These are phyloP conservation scores for Anser brachyrhynchus DNA, from an alignment of 2,113 vertebrate genomes.

Conservation along the genomic window DNA sequence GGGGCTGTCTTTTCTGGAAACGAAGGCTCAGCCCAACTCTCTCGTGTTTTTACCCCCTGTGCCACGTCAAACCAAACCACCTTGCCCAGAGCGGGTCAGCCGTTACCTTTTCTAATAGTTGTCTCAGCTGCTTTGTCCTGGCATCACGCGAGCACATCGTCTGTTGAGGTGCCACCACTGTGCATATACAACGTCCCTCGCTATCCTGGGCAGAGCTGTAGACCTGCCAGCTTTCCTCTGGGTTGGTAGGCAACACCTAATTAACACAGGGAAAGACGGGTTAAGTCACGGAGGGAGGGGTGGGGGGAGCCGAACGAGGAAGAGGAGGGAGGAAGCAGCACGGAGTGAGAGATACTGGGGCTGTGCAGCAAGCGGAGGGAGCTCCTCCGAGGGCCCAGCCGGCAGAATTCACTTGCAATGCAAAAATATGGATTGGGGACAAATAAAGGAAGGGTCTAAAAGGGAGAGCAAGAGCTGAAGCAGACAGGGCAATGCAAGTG, in stretches of 20 bases:
- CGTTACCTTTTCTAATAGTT: slow-evolving; percentile 97
- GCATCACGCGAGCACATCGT: slow-evolving; percentile 97
- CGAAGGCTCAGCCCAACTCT: neutral
- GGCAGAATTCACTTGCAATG: slow-evolving; percentile 18
- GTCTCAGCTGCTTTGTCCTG: slow-evolving; percentile 96
- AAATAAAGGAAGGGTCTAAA: neutral
- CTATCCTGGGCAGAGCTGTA: slow-evolving; percentile 99
- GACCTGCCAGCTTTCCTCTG: slow-evolving; percentile 98
- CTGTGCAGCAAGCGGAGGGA: neutral
- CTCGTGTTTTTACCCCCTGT: fast-evolving
- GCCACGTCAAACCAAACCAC: neutral
- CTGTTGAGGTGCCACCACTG: slow-evolving; percentile 98
- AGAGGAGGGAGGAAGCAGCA: neutral
- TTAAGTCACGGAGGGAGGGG: neutral
- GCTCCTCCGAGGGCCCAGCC: neutral
- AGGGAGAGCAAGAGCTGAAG: neutral
- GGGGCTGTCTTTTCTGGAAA: neutral
- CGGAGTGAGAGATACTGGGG: neutral
- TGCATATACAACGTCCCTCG: slow-evolving; percentile 98
- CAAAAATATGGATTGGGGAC: slow-evolving; percentile 43
- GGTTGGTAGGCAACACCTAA: slow-evolving; percentile 95
- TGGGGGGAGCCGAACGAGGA: neutral
- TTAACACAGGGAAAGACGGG: neutral
- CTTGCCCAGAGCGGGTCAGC: neutral
- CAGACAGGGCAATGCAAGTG: fast-evolving